phyloP scores from a whole-genome alignment of 2,113 vertebrate genomes.

The Neotragus pygmaeus region DNA sequence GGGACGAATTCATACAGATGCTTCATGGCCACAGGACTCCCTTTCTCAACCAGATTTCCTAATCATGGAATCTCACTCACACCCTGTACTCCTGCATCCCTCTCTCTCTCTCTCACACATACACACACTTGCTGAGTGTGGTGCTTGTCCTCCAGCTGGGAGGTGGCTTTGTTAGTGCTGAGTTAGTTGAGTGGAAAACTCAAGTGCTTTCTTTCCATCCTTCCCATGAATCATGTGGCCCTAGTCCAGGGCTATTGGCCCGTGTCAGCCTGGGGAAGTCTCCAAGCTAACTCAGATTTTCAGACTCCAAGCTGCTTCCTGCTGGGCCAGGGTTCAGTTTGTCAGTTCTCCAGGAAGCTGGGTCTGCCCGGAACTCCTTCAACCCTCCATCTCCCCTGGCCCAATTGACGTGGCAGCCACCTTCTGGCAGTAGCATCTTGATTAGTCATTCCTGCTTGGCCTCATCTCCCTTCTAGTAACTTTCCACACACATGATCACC shows the following conservation, averaged over 20 bases:
- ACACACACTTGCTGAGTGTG: neutral
- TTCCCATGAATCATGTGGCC: neutral
- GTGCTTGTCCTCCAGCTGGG: neutral
- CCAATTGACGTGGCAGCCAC: neutral
- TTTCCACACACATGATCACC: neutral
- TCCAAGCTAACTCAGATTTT: neutral
- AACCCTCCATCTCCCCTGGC: neutral
- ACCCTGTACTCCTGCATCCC: neutral
- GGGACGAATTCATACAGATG: neutral
- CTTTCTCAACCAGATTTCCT: neutral
- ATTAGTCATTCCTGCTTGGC: slow-evolving; percentile 38
- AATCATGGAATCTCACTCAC: neutral
- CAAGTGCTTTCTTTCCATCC: neutral
- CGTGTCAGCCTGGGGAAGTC: neutral
- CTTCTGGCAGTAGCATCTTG: neutral
- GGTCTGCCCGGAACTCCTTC: neutral
- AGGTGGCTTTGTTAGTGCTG: neutral
- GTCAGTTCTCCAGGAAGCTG: neutral
- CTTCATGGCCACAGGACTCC: neutral
- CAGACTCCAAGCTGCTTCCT: neutral
- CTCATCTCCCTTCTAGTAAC: neutral
- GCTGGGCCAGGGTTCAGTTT: neutral
- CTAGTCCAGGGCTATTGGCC: neutral
- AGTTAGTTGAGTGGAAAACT: neutral
- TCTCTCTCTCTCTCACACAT: neutral